Evolutionary conservation across 1,140 invertebrate genomes (phyloP).

Genomic region (Brachionus sp.): DNA sequence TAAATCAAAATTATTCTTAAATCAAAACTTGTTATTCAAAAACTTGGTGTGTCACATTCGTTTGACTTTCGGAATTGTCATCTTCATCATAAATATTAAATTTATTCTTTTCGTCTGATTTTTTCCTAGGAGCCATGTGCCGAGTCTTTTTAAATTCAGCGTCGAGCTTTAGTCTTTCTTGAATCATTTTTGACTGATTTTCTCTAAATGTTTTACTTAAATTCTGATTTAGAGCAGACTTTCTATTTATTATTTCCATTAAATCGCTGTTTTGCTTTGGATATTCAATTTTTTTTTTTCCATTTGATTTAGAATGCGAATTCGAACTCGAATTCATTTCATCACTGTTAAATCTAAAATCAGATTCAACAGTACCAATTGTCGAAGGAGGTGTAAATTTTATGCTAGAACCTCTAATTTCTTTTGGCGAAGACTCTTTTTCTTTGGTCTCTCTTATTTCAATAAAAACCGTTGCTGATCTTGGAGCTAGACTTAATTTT

Average conservation of each 20-base stretch:
- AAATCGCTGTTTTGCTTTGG: background rate
- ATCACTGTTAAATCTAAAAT: background rate
- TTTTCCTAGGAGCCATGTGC: background rate
- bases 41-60: background rate
- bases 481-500: background rate
- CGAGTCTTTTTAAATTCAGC: constrained; percentile 6
- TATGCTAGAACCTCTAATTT: background rate
- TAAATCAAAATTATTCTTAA: too few relatives aligned
- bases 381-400: constrained; percentile 22
- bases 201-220: background rate
- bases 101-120: background rate
- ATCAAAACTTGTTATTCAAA: background rate
- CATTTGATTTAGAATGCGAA: background rate
- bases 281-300: background rate
- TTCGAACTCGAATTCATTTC: background rate
- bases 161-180: constrained; percentile 23
- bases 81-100: background rate
- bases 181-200: background rate
- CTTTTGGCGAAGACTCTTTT: constrained; percentile 22
- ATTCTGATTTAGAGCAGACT: background rate
- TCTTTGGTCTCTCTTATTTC: background rate
- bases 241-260: background rate
- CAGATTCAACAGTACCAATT: background rate
- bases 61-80: background rate
- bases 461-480: constrained; percentile 8